These are phyloP conservation scores for Drosophila arawakana DNA, from an alignment of 1,140 invertebrate species.

Conservation along the genomic window DNA sequence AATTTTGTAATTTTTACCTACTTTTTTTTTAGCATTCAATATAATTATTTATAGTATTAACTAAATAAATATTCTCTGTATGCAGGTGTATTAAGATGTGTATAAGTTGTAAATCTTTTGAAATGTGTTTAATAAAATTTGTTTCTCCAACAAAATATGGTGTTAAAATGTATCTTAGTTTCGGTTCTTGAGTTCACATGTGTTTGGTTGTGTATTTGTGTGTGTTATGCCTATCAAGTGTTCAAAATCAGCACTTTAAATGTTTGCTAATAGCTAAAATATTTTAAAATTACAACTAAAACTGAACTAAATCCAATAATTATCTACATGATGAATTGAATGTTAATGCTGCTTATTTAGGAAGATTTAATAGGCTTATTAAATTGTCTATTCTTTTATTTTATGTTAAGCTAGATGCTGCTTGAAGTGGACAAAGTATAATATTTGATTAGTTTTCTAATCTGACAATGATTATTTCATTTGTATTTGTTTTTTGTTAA, in stretches of 20 bases:
- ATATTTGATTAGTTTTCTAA: conserved; percentile 27
- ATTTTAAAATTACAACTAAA: conserved; percentile 5
- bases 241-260: conserved; percentile 18
- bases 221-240: conserved; percentile 35
- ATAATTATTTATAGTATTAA: conserved; percentile 76
- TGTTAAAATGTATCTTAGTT: conserved; percentile 30
- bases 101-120: conserved; percentile 35
- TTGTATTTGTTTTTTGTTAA: conserved; percentile 48
- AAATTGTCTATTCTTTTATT: conserved; percentile 42
- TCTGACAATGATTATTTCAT: conserved; percentile 17
- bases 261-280: background rate
- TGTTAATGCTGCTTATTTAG: conserved; percentile 20
- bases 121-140: conserved; percentile 33
- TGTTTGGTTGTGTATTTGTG: conserved; percentile 42
- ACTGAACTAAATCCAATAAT: conserved; percentile 1
- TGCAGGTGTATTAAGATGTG: background rate
- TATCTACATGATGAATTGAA: conserved; percentile 13
- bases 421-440: conserved; percentile 72
- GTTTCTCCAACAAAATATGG: conserved; percentile 54
- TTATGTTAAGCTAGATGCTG: conserved; percentile 49
- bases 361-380: conserved; percentile 46
- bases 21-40: conserved; percentile 54
- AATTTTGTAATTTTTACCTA: conserved; percentile 61
- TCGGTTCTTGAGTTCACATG: conserved; percentile 32
- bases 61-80: conserved; percentile 60